Base-by-base conservation (phyloP, 2,113 vertebrate genomes). In the Anoura caudifer region DNA sequence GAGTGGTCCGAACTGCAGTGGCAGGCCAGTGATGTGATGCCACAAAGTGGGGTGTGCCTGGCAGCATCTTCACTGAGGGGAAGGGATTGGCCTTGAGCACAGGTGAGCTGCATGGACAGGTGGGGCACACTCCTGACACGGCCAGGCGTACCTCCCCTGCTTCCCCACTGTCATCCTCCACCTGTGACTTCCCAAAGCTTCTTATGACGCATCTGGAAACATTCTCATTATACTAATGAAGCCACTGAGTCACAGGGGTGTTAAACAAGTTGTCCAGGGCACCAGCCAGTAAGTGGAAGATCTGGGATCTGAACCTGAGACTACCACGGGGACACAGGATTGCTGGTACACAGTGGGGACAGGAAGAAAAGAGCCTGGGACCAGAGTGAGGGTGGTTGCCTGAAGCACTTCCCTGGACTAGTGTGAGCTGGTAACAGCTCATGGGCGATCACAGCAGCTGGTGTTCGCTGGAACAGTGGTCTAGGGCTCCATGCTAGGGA, bases 61-160 rank as follows among this genome's bases (percentile, higher is more conserved):
- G 31, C 36, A 13, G 24, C 36, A 31, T 41, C 33, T 0, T 33
- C 20, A 9, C 45, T 4, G 4, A 45, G 47, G 65, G 54, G 15
- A 38, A 1, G 10, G 7, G 8, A 33, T 22, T 12, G 19, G 17
- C 75, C 75, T 36, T 4, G 31, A 43, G 65, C 19, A 7, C 56
- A 26, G 76, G 56, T 2, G 2, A 12, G 17, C 1, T 15, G 20
- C 20, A 0, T 13, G 24, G 41, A 72, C 72, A 22, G 7, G 59
- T 14, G 19, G 36, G 16, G 31, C 43, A 3, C 1, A 4, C 11
- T 16, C 43, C 33, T 4, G 2, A 7, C 1, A 7, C 0, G 22
- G 26, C 14, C 0, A 7, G 26, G 43, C 31, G 13, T 2, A 12
- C 26, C 38, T 75, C 20, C 22, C 22, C 72, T 1, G 38, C 54